A percentile compares a stretch with the other conserved stretches of the same genome.
Conservation (phyloP, 2,113 vertebrate genomes). For the Mustelus asterias region DNA sequence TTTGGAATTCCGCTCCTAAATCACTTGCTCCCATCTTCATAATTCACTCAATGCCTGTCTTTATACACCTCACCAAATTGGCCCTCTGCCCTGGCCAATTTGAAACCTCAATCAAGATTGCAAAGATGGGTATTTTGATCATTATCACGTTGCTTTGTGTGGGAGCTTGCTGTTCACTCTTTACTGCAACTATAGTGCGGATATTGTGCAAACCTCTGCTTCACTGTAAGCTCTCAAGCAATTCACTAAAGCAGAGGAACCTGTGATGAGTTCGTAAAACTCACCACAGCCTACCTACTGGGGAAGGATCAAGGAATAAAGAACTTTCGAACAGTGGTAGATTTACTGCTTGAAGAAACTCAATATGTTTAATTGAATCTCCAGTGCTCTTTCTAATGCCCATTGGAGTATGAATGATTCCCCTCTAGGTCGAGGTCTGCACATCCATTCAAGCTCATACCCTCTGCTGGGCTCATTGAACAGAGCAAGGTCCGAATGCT, state of each 20-base stretch:
- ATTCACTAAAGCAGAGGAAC: background rate
- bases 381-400: slow-evolving; percentile 49
- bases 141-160: background rate
- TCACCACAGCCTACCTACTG: background rate
- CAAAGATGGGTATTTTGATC: background rate
- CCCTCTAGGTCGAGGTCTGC: slow-evolving; percentile 42
- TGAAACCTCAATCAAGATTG: background rate
- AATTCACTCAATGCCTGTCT: background rate
- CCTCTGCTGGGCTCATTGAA: slow-evolving; percentile 58
- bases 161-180: background rate
- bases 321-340: slow-evolving; percentile 33
- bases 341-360: slow-evolving; percentile 46
- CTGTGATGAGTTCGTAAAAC: background rate
- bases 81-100: background rate
- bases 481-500: slow-evolving; percentile 55
- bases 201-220: background rate
- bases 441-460: slow-evolving; percentile 58
- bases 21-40: background rate
- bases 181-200: background rate
- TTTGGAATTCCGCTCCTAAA: background rate
- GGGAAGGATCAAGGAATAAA: slow-evolving; percentile 9
- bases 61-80: background rate
- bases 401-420: slow-evolving; percentile 60
- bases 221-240: background rate
- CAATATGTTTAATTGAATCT: slow-evolving; percentile 61